Evolutionary conservation across 2,888 invertebrate species (phyloP).

Genomic region (Drosophila macrospina): DNA sequence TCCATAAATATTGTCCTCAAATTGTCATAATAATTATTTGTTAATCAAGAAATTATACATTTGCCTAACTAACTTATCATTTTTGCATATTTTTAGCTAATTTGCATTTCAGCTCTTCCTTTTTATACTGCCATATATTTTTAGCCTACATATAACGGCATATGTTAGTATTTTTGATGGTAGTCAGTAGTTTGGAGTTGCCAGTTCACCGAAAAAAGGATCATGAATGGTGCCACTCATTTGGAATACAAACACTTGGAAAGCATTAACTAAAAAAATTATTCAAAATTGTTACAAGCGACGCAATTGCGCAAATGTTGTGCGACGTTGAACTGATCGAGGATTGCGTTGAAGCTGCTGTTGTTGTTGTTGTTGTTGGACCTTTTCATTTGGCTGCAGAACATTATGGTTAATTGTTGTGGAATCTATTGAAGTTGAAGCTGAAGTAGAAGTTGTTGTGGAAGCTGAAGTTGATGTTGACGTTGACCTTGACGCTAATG

Average conservation of each 20-base stretch:
- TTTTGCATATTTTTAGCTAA: too few relatives aligned
- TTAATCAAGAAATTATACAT: neutral
- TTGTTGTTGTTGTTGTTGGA: conserved; percentile 4
- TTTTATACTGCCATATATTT: too few relatives aligned
- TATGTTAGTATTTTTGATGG: too few relatives aligned
- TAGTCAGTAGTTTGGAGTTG: neutral
- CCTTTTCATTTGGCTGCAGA: neutral
- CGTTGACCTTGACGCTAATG: conserved; percentile 9
- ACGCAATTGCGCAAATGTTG: conserved; percentile 22
- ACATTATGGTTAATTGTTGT: neutral
- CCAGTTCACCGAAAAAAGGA: neutral
- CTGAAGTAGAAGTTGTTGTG: conserved; percentile 14
- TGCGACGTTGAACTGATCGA: conserved; percentile 23
- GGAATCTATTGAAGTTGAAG: conserved; percentile 16
- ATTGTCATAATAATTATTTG: neutral
- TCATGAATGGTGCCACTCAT: neutral
- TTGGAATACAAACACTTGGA: neutral
- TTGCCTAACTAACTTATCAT: too few relatives aligned
- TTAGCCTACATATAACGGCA: too few relatives aligned
- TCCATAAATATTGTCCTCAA: neutral
- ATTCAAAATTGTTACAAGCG: conserved; percentile 1
- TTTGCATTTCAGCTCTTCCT: too few relatives aligned
- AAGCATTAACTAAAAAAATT: neutral
- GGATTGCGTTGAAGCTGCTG: conserved; percentile 14
- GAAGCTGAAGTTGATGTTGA: conserved; percentile 17